Evolutionary conservation across 2,888 invertebrate species (phyloP), one percentile per base, ranked within the genome.

Genomic region (Dasysyrphus albostriatus): DNA sequence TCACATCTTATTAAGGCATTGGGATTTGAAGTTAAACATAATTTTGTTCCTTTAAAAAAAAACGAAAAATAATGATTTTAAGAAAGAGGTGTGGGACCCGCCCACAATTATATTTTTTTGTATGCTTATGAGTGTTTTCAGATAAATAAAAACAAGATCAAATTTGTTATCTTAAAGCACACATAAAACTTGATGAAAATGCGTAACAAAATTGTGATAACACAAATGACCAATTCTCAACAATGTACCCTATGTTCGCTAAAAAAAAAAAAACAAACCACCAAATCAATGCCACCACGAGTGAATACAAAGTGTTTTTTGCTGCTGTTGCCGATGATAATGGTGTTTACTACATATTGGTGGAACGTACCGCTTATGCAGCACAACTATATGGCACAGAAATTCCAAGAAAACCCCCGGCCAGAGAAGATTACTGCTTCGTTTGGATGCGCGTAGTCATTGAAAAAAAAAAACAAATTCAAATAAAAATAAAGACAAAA

Each of bases 341-440:
- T 61, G 77, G 61, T 74, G 65, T 73, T 77, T 49, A 67, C 67
- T 49, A 19, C 67, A 72, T 47, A 59, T 67, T 80, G 54, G 59
- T 76, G 80, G 79, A 54, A 69, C 69, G 49, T 79, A 69, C 78
- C 70, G 78, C 56, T 74, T 39, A 32, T 67, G 67, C 69, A 58
- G 67, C 74, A 39, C 77, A 75, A 63, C 65, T 81, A 81, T 85
- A 85, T 82, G 87, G 75, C 87, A 87, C 87, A 83, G 72, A 83
- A 87, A 87, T 87, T 87, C 87, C 87, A 87, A 87, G 87, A 87
- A 87, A 85, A 87, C 87, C 87, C 87, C 87, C 83, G 87, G 75
- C 83, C 69, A 69, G 58, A 69, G 58, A 37, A 61, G 87, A 82
- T 87, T 87, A 83, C 69, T 76, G 8, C 75, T 79, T 42, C 47